These are phyloP conservation scores for Trachelipus rathkii DNA, from an alignment of 1,140 invertebrate species.

Conservation along the genomic window DNA sequence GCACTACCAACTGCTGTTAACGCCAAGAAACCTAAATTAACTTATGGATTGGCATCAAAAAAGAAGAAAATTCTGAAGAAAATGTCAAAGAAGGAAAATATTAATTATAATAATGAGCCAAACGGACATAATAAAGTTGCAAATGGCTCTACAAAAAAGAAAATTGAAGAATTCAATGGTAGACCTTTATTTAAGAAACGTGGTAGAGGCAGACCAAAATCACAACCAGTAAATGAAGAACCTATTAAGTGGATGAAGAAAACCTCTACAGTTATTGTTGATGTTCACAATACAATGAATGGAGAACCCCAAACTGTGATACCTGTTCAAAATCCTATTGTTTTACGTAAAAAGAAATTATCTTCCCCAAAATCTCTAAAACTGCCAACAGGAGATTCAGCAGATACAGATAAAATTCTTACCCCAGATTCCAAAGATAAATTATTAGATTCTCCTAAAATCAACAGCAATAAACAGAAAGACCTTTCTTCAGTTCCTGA, in stretches of 20 bases:
- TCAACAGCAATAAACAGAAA: neutral
- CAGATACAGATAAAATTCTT: neutral
- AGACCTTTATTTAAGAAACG: constrained; percentile 23
- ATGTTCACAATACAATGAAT: constrained; percentile 45
- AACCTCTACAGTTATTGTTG: constrained; percentile 38
- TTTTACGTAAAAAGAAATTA: constrained; percentile 34
- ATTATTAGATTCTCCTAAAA: neutral
- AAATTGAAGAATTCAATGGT: neutral
- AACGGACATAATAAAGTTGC: neutral
- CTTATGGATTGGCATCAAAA: constrained; percentile 1
- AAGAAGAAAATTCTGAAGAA: constrained; percentile 17
- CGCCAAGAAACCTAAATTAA: constrained; percentile 21
- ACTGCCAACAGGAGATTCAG: neutral
- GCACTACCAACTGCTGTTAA: constrained; percentile 1
- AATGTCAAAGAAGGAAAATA: constrained; percentile 1
- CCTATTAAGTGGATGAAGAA: constrained; percentile 37
- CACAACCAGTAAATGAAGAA: constrained; percentile 9
- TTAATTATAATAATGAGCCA: neutral
- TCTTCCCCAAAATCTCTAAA: constrained; percentile 26
- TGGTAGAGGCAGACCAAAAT: constrained; percentile 32
- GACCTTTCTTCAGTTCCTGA: neutral
- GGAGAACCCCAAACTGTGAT: constrained; percentile 42
- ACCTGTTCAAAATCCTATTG: constrained; percentile 32
- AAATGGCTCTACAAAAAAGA: neutral
- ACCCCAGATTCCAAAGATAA: neutral